Evolutionary conservation across 2,113 vertebrate species (phyloP), one percentile per base, ranked within the genome.

Genomic region (Phaethornis superciliosus): DNA sequence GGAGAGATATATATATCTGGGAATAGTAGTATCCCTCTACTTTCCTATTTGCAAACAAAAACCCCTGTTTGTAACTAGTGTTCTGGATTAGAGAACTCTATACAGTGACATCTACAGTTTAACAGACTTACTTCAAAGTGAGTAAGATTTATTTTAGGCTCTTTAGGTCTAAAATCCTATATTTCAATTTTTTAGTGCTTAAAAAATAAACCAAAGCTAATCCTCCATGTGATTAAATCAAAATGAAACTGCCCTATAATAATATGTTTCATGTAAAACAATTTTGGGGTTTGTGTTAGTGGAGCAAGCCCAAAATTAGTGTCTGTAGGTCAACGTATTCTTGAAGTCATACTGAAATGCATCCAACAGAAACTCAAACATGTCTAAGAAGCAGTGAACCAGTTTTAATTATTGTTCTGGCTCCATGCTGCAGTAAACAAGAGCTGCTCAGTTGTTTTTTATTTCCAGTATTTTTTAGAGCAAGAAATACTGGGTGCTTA

Each of bases 331-430:
- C 49, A 62, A 8, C 18, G 17, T 56, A 42, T 67, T 79, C 35
- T 82, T 93, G n/a, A 77, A 88, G 32, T 85, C 18, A 12, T 49
- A 35, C 6, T 85, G 82, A 93, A 88, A 90, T 10, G 4, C 22
- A 56, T 60, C 56, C 85, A 96, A 35, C 26, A 90, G 88, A 90
- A 94, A 92, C 76, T 88, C 47, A 88, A 58, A 81, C 37, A 75
- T 7, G 42, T 60, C 80, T 51, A 72, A 86, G 60, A 84, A 86
- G n/a, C 65, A 81, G 8, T 90, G 56, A 90, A 71, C 22, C 56
- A 55, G 56, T 63, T 86, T 88, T 85, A 42, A 74, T 81, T 81
- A n/a, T 90, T 86, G 28, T 71, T 24, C 30, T 93, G 58, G n/a
- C 69, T 90, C n/a, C 30, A 35, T 20, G 46, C 30, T 79, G 33